phyloP scores from a whole-genome alignment of 2,113 vertebrate genomes.

The Lamprologus tigripictilis region DNA sequence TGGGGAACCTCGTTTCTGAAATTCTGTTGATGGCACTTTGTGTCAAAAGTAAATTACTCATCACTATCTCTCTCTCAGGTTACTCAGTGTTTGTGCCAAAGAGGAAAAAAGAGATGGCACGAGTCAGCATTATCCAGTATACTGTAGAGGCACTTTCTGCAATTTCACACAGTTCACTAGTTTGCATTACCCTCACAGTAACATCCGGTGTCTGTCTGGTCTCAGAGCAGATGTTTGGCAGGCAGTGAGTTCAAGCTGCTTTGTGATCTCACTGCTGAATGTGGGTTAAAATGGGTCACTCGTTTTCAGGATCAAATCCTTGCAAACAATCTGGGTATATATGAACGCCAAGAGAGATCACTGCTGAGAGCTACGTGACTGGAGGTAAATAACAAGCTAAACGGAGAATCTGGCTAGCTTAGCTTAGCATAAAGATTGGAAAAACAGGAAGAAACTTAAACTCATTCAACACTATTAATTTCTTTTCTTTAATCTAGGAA shows the following conservation, averaged over 20 bases:
- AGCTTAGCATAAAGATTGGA: neutral
- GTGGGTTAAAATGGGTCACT: neutral
- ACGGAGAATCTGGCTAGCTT: neutral
- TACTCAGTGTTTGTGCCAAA: neutral
- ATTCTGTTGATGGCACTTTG: neutral
- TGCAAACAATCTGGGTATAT: neutral
- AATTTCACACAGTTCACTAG: slow-evolving; percentile 13
- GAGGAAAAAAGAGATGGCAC: neutral
- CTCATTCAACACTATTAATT: neutral
- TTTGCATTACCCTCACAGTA: slow-evolving; percentile 36
- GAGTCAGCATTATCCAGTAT: slow-evolving; percentile 42
- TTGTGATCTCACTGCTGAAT: neutral
- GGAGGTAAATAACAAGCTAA: neutral
- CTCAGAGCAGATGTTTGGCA: slow-evolving; percentile 33
- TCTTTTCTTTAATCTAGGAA: neutral
- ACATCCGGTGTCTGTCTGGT: slow-evolving; percentile 22
- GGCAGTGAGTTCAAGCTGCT: neutral
- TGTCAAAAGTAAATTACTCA: neutral
- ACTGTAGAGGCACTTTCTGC: neutral
- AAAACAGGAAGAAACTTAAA: neutral
- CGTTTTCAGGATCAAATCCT: neutral
- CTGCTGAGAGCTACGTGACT: neutral
- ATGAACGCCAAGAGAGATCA: neutral
- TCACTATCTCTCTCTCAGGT: neutral
- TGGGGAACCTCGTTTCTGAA: neutral